Evolutionary conservation across 2,888 invertebrate species (phyloP), one percentile per base, ranked within the genome.

Genomic region (Teleiodes luculella): DNA sequence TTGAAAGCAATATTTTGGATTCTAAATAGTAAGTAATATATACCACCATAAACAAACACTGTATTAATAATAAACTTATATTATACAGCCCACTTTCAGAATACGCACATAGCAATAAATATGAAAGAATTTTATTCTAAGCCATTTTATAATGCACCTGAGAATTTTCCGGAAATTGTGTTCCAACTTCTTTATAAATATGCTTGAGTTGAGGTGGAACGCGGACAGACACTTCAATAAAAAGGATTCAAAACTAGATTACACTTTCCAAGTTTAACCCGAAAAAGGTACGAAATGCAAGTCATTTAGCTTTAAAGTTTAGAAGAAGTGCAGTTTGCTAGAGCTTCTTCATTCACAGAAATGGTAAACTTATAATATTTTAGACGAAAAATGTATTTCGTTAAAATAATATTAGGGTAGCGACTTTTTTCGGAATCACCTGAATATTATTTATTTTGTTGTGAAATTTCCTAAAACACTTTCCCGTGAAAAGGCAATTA

Each of bases 281-380:
- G 11, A 20, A 43, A 43, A 43, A 43, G n/a, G 43, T 43, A 20
- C 28, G 24, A 20, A 43, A 43, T 43, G 43, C 43, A 43, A 43
- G 28, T 28, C 28, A 41, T 41, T 41, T 41, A n/a, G 41, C 41
- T 10, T 11, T 11, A 1, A 41, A 41, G 20, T 43, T 43, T 10
- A 24, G 6, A 43, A 28, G 43, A 43, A 43, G 43, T 28, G 24
- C 43, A 28, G 28, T 43, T 43, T 43, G 11, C 24, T 28, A 13
- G 20, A 43, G 43, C 43, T 43, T 20, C 43, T 43, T 20, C n/a
- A 41, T 41, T 18, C 39, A 20, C 39, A 41, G 39, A 11, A 41
- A 11, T 37, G 14, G 41, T 41, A 24, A n/a, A 41, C 24, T 41
- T n/a, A n/a, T n/a, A n/a, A n/a, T n/a, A n/a, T n/a, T n/a, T n/a